A percentile compares a stretch with the other conserved stretches of the same genome.
These are phyloP conservation scores for Crypturellus tataupa DNA, from an alignment of 2,797 vertebrate species.

Conservation along the genomic window DNA sequence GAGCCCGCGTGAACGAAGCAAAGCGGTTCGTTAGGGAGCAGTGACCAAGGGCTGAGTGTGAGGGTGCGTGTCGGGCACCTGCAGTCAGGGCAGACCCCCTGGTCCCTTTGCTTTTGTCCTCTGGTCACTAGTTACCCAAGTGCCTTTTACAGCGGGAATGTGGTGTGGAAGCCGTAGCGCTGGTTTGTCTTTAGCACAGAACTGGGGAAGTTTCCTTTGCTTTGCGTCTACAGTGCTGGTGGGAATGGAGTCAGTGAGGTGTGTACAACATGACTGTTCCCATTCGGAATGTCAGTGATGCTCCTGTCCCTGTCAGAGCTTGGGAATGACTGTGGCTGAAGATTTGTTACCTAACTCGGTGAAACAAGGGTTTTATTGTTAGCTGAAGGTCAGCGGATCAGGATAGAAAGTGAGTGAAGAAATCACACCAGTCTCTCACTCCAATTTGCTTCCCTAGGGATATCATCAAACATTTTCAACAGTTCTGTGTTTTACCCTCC, in stretches of 20 bases:
- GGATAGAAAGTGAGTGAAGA: neutral
- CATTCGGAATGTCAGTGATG: neutral
- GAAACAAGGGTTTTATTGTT: neutral
- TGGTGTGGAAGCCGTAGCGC: neutral
- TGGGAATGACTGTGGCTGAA: neutral
- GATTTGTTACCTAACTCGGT: neutral
- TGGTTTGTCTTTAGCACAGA: neutral
- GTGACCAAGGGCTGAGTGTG: neutral
- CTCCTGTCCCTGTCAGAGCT: neutral
- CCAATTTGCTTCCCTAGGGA: neutral
- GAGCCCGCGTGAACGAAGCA: neutral
- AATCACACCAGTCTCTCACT: neutral
- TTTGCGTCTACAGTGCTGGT: neutral
- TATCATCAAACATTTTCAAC: neutral
- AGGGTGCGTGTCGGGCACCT: neutral
- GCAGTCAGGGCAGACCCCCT: too few relatives aligned
- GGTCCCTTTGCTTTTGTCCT: neutral
- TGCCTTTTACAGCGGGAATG: neutral
- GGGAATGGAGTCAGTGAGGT: neutral
- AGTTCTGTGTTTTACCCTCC: neutral
- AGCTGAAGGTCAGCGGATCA: neutral
- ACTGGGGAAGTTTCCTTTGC: neutral
- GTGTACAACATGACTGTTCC: neutral
- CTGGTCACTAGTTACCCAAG: too few relatives aligned
- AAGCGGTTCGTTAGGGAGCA: neutral